Percentiles rank a stretch among this genome's conserved stretches.
These are phyloP conservation scores for Tridacna crocea DNA, from an alignment of 2,888 invertebrate genomes.

Conservation along the genomic window DNA sequence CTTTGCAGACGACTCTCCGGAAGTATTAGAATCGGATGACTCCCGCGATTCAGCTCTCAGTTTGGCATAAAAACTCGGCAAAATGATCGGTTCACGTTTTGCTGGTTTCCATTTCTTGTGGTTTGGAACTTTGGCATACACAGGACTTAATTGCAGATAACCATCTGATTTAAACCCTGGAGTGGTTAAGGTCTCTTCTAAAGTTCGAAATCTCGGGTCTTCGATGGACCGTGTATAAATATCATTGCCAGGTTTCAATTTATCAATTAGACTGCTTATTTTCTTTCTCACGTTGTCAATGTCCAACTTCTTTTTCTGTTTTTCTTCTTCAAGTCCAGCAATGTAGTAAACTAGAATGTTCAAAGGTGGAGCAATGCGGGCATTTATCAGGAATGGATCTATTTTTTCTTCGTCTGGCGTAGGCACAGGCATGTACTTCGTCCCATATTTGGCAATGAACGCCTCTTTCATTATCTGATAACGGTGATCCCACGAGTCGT, in stretches of 20 bases:
- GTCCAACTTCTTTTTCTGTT: slow-evolving; percentile 24
- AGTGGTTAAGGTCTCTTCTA: slow-evolving; percentile 63
- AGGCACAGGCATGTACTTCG: slow-evolving; percentile 41
- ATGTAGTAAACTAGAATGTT: slow-evolving; percentile 55
- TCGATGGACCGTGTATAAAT: slow-evolving; percentile 52
- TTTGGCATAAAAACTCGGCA: slow-evolving; percentile 14
- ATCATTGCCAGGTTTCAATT: slow-evolving; percentile 25
- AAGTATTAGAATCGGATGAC: not conserved
- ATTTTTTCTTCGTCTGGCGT: slow-evolving; percentile 41
- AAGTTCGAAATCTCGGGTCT: slow-evolving; percentile 70
- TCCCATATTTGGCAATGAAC: slow-evolving; percentile 50
- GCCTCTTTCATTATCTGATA: slow-evolving; percentile 53
- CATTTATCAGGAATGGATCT: slow-evolving; percentile 53
- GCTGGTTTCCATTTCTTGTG: slow-evolving; percentile 22
- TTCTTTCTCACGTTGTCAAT: slow-evolving; percentile 4
- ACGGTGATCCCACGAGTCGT: slow-evolving; percentile 47
- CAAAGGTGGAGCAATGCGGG: slow-evolving; percentile 52
- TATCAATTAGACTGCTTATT: slow-evolving; percentile 1
- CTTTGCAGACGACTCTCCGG: not conserved
- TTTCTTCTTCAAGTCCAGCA: slow-evolving; percentile 18
- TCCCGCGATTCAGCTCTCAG: not conserved
- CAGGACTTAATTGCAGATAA: slow-evolving; percentile 73
- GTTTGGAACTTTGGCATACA: slow-evolving; percentile 44
- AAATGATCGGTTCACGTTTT: slow-evolving; percentile 4
- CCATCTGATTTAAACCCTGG: slow-evolving; percentile 68